Conservation (phyloP, 2,888 invertebrate genomes). For the Caenorhabditis sp. region DNA sequence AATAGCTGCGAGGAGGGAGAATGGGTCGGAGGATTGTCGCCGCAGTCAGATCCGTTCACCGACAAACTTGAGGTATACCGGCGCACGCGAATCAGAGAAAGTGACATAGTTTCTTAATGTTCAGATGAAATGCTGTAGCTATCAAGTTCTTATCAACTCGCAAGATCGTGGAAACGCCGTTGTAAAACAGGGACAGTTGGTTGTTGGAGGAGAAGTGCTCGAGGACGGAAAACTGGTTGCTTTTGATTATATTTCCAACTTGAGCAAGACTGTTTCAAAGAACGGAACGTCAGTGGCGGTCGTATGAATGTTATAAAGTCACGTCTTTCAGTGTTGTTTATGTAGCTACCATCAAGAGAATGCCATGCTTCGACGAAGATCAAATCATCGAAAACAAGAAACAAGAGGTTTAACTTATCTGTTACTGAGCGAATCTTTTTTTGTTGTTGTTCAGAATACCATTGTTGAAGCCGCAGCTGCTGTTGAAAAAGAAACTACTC, state of each 20-base stretch:
- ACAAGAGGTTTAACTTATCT: conserved; percentile 27
- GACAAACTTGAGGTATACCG: conserved; percentile 51
- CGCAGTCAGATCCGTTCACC: conserved; percentile 65
- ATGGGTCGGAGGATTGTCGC: conserved; percentile 75
- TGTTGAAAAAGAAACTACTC: conserved; percentile 42
- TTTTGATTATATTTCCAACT: conserved; percentile 75
- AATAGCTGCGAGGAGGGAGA: conserved; percentile 69
- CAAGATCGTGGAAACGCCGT: conserved; percentile 74
- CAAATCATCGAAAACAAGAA: conserved; percentile 18
- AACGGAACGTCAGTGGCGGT: conserved; percentile 74
- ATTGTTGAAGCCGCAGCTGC: conserved; percentile 53
- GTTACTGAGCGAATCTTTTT: too few relatives aligned
- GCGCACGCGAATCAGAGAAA: background rate
- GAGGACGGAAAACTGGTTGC: conserved; percentile 68
- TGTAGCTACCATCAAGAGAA: conserved; percentile 69
- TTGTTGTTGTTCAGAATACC: conserved; percentile 22
- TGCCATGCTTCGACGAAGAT: conserved; percentile 71
- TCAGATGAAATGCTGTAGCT: conserved; percentile 72
- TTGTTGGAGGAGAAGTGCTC: conserved; percentile 74
- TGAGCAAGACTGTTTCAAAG: conserved; percentile 61
- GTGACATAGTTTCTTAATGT: conserved; percentile 10
- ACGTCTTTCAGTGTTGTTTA: conserved; percentile 65
- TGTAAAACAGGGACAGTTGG: conserved; percentile 70
- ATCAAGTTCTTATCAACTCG: conserved; percentile 68
- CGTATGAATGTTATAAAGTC: too few relatives aligned